phyloP scores from a whole-genome alignment of 2,888 invertebrate species.

The Girardia tigrina region DNA sequence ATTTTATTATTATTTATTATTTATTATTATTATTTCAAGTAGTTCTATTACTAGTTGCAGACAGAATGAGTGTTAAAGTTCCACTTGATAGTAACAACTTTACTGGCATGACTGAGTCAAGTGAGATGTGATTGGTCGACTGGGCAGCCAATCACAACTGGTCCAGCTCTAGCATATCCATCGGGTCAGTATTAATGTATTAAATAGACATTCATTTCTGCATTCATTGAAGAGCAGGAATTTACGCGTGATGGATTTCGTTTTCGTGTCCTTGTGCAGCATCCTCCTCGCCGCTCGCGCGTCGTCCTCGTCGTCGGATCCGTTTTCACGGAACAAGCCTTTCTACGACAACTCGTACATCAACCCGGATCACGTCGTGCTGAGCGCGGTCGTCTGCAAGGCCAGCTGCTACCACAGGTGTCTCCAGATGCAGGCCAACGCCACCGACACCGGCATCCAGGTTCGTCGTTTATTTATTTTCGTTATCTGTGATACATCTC shows the following conservation, averaged over 20 bases:
- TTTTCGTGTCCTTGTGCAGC: not conserved
- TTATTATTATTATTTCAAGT: too few relatives aligned
- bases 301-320: not conserved
- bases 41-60: too few relatives aligned
- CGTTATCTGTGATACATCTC: too few relatives aligned
- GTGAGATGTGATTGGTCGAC: not conserved
- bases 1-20: too few relatives aligned
- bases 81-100: constrained; percentile 12
- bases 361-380: not conserved
- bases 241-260: not conserved
- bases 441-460: not conserved
- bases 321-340: not conserved
- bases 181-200: not conserved
- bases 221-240: not conserved
- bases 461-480: too few relatives aligned
- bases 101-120: not conserved
- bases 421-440: not conserved
- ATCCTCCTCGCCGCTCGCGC: not conserved
- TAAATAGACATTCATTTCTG: constrained; percentile 5
- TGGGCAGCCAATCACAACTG: not conserved
- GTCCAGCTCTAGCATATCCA: not conserved
- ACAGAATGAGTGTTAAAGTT: constrained; percentile 2
- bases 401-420: not conserved
- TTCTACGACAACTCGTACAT: constrained; percentile 7
- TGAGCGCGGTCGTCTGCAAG: constrained; percentile 1